Percentiles rank a stretch among this genome's conserved stretches.
These are phyloP conservation scores for Pyrocephalus nanus DNA, from an alignment of 2,797 vertebrate genomes.

Conservation along the genomic window DNA sequence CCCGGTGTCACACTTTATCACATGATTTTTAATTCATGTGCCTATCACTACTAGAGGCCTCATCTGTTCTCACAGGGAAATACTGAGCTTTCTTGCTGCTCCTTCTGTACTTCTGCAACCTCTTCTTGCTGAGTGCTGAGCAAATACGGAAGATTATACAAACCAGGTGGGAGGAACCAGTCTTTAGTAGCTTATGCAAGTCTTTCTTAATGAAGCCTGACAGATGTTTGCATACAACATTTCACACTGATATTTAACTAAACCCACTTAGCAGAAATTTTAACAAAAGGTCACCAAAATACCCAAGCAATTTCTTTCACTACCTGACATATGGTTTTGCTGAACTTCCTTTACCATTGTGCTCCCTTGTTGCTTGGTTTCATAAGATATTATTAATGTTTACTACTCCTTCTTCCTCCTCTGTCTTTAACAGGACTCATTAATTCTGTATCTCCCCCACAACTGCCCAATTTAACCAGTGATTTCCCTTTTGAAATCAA, in stretches of 20 bases:
- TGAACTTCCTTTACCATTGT: not conserved
- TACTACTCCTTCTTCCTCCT: not conserved
- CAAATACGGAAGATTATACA: not conserved
- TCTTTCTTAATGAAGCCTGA: not conserved
- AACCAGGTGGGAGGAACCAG: not conserved
- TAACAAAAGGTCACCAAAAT: conserved; percentile 6
- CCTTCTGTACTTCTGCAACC: not conserved
- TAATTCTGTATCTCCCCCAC: not conserved
- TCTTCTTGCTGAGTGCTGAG: not conserved
- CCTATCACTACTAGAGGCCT: not conserved
- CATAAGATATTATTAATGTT: not conserved
- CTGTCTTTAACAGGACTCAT: not conserved
- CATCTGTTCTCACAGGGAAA: not conserved
- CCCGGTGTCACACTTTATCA: not conserved
- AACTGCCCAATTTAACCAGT: not conserved
- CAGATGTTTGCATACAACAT: not conserved
- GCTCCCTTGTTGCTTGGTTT: not conserved
- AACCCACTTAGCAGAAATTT: not conserved
- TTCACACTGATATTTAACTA: not conserved
- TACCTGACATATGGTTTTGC: not conserved
- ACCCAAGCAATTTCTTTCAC: not conserved
- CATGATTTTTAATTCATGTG: not conserved
- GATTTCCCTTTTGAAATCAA: not conserved
- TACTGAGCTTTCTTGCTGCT: not conserved
- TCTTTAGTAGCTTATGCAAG: not conserved